phyloP scores from a whole-genome alignment of 2,797 vertebrate species.

The Poecilia gillii region DNA sequence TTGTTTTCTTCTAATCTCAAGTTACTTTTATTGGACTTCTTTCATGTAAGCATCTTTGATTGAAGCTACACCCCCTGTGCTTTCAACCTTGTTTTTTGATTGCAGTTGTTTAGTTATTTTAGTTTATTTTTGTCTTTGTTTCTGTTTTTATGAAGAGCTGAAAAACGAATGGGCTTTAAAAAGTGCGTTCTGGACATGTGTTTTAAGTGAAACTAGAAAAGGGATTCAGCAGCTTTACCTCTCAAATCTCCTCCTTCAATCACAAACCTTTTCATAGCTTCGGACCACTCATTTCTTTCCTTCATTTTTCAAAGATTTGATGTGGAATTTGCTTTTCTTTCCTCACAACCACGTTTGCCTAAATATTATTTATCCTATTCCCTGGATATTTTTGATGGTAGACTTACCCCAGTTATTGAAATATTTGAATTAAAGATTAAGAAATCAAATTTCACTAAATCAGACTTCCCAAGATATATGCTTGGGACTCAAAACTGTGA shows the following conservation, averaged over 20 bases:
- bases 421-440: too few relatives aligned
- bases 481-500: too few relatives aligned
- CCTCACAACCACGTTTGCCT: too few relatives aligned
- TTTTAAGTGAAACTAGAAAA: background rate
- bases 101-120: background rate
- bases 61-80: constrained; percentile 3
- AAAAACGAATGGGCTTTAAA: constrained; percentile 1
- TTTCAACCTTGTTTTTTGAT: background rate
- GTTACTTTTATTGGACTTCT: constrained; percentile 34
- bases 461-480: too few relatives aligned
- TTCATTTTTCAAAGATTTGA: constrained; percentile 31
- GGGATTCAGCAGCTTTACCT: background rate
- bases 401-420: too few relatives aligned
- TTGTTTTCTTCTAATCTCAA: constrained; percentile 13
- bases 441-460: too few relatives aligned
- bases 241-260: constrained; percentile 44
- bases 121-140: background rate
- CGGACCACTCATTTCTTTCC: constrained; percentile 27
- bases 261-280: constrained; percentile 33
- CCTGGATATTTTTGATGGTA: too few relatives aligned
- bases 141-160: background rate
- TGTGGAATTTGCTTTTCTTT: constrained; percentile 3
- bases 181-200: background rate
- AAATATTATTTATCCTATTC: too few relatives aligned
- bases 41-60: constrained; percentile 43